A percentile compares a stretch with the other conserved stretches of the same genome.
These are phyloP conservation scores for Gavialis gangeticus DNA, from an alignment of 2,113 vertebrate species.

Conservation along the genomic window DNA sequence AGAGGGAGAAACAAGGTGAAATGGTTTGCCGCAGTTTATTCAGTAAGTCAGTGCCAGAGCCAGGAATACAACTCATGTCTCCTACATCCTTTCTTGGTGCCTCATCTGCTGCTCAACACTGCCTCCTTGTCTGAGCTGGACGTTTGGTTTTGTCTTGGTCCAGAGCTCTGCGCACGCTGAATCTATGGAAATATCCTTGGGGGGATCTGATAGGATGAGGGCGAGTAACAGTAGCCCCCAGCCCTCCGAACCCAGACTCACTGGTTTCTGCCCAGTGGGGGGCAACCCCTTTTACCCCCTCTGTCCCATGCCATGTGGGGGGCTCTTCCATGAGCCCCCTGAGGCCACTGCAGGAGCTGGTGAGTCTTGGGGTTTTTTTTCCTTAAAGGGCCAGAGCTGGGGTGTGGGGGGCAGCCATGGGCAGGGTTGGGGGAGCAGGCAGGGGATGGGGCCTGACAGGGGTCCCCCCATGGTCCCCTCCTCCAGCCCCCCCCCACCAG, in stretches of 20 bases:
- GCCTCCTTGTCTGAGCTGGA: fast-evolving
- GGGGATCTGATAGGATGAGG: not conserved
- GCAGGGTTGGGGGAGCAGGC: not conserved
- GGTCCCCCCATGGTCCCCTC: too few species aligned
- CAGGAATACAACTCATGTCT: not conserved
- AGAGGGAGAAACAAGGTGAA: not conserved
- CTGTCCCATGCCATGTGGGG: too few species aligned
- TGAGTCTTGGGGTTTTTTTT: not conserved
- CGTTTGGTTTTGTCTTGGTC: too few species aligned
- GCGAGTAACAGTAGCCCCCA: not conserved
- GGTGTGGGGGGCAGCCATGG: too few species aligned
- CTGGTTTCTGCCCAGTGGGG: too few species aligned
- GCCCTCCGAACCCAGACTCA: too few species aligned
- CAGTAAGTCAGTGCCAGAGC: not conserved
- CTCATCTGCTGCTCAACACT: not conserved
- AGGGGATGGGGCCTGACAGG: fast-evolving
- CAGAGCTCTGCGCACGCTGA: not conserved
- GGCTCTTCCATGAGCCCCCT: not conserved
- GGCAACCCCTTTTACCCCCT: too few species aligned
- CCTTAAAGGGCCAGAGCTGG: too few species aligned
- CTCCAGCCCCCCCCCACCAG: too few species aligned
- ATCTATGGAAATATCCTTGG: not conserved
- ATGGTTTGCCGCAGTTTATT: not conserved
- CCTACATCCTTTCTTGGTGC: fast-evolving
- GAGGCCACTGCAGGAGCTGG: not conserved